Conservation (phyloP, 2,888 invertebrate species). For the Heteromurus nitidus region DNA sequence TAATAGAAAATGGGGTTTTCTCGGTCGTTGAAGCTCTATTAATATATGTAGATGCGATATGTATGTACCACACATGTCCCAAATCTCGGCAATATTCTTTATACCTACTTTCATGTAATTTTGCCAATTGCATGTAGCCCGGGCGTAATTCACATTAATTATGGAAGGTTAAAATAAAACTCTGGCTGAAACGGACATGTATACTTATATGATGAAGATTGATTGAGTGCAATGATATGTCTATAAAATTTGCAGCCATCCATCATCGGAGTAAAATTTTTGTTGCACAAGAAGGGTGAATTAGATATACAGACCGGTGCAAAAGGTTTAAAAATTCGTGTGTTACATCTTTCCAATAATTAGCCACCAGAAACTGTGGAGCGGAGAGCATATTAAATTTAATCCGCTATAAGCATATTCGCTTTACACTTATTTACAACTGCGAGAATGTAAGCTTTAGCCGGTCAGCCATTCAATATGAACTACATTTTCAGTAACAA, state of each 20-base stretch:
- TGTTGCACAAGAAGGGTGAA: background rate
- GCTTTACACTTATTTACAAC: too few relatives aligned
- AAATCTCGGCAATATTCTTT: constrained; percentile 55
- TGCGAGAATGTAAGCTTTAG: too few relatives aligned
- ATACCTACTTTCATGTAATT: constrained; percentile 43
- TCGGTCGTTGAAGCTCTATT: constrained; percentile 60
- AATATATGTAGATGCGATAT: constrained; percentile 55
- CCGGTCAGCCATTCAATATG: constrained; percentile 29
- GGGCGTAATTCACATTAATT: too few relatives aligned
- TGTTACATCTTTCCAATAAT: constrained; percentile 62
- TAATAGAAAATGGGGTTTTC: constrained; percentile 31
- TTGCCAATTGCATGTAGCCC: too few relatives aligned
- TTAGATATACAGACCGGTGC: constrained; percentile 4
- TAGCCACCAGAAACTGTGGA: constrained; percentile 51
- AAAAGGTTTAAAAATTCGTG: constrained; percentile 39
- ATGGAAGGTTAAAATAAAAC: background rate
- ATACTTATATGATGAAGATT: constrained; percentile 32
- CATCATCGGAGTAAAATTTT: background rate
- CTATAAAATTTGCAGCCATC: background rate
- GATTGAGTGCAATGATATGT: constrained; percentile 47
- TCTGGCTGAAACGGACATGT: background rate
- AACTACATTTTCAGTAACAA: constrained; percentile 17
- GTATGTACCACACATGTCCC: too few relatives aligned
- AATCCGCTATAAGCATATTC: constrained; percentile 7
- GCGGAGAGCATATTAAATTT: constrained; percentile 18